Evolutionary conservation across 2,113 vertebrate genomes (phyloP).

Genomic region (Nibea coibor): DNA sequence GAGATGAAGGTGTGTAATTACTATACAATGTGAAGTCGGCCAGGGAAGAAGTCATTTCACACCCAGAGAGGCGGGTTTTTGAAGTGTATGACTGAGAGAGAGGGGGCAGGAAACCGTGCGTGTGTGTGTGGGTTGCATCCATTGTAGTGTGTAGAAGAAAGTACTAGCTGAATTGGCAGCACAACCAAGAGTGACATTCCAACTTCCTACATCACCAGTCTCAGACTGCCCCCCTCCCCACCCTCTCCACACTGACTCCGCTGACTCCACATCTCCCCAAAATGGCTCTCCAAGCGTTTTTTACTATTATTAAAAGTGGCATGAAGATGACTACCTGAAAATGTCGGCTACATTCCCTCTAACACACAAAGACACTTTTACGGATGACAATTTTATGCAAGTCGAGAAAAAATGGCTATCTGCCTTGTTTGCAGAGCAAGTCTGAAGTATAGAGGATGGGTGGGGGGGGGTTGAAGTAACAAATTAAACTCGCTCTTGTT

Average conservation of each 20-base stretch:
- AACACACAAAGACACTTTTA: slow-evolving; percentile 43
- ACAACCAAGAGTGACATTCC: slow-evolving; percentile 72
- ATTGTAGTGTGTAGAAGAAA: slow-evolving; percentile 60
- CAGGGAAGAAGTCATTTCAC: slow-evolving; percentile 71
- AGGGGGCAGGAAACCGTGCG: not conserved
- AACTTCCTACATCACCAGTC: slow-evolving; percentile 61
- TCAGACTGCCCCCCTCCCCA: not conserved
- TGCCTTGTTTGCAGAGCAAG: slow-evolving; percentile 18
- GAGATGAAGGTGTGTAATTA: slow-evolving; percentile 64
- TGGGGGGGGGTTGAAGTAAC: not conserved
- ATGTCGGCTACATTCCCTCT: slow-evolving; percentile 31
- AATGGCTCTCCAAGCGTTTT: slow-evolving; percentile 57
- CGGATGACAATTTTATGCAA: slow-evolving; percentile 36
- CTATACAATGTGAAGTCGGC: slow-evolving; percentile 49
- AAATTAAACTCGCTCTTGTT: not conserved
- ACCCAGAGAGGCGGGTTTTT: slow-evolving; percentile 54
- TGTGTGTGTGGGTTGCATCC: slow-evolving; percentile 33
- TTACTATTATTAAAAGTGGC: slow-evolving; percentile 64
- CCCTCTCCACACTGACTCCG: not conserved
- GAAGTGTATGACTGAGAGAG: slow-evolving; percentile 53
- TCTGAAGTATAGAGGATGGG: not conserved
- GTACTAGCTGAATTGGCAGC: slow-evolving; percentile 70
- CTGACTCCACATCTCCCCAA: slow-evolving; percentile 65
- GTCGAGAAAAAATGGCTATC: slow-evolving; percentile 10
- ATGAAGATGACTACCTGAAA: slow-evolving; percentile 63